Evolutionary conservation across 2,797 vertebrate genomes (phyloP), one percentile per base, ranked within the genome.

Genomic region (Cyprinella venusta): DNA sequence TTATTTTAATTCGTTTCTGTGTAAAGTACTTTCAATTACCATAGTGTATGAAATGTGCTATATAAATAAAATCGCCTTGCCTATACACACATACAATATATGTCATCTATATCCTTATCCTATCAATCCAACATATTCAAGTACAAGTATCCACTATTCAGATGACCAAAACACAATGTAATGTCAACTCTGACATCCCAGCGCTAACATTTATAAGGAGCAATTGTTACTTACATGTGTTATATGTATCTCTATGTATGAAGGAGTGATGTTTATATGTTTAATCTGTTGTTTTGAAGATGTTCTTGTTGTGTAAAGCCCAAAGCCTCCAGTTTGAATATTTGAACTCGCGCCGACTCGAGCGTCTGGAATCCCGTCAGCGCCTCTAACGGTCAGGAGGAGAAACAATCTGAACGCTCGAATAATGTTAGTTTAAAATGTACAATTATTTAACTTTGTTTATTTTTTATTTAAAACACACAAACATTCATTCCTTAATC

Each of bases 331-430:
- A 6, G 59, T 81, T 75, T 75, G 70, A 75, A 75, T 8, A 7
- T 75, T 65, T 19, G 15, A 82, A 54, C 16, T 65, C 69, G 80
- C 80, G 56, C 30, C 61, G 54, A 2, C 6, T 63, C 12, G 8
- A 18, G 40, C 18, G 13, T 18, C n/a, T 4, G 0, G n/a, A 10
- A 8, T 21, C 33, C 1, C 78, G 6, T 45, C 13, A 38, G 69
- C 68, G 80, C 80, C 80, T 36, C 69, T 16, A 24, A 59, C 59
- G 80, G 69, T 16, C 30, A 2, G 80, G 69, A 65, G 42, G 40
- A 24, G 19, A 18, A 61, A 19, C 76, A 16, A 13, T 2, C 45
- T 8, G 50, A 52, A 15, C 24, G 15, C 5, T 2, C 24, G 45
- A 16, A 12, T 1, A 10, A 1, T 1, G 1, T 8, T 18, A 1